Evolutionary conservation across 2,113 vertebrate species (phyloP).

Genomic region (Mustela lutreola): DNA sequence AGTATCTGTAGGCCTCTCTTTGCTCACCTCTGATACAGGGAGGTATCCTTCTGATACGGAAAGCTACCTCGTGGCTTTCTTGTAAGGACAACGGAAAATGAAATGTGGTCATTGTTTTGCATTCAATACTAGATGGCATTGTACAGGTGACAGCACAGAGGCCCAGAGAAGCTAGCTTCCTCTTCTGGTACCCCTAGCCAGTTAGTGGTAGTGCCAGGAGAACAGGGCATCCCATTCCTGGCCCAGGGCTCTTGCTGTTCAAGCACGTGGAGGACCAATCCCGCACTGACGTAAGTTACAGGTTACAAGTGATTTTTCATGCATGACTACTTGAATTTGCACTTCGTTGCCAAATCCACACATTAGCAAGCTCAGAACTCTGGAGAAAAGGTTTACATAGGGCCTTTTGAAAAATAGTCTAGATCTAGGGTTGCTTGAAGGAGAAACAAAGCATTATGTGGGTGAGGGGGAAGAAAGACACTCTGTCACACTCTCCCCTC

Average conservation of each 20-base stretch:
- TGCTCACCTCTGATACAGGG: not conserved
- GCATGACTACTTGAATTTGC: conserved; percentile 3
- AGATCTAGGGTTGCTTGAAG: not conserved
- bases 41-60: not conserved
- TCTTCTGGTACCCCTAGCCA: not conserved
- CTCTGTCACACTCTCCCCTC: not conserved
- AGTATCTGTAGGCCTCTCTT: not conserved
- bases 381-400: not conserved
- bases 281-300: not conserved
- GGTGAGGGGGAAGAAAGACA: not conserved
- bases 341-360: conserved; percentile 24
- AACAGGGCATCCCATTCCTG: not conserved
- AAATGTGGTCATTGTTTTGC: not conserved
- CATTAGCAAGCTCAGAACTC: not conserved
- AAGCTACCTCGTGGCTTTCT: not conserved
- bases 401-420: conserved; percentile 17
- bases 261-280: not conserved
- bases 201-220: not conserved
- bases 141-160: conserved; percentile 1
- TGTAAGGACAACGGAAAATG: not conserved
- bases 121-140: not conserved
- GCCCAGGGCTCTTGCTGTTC: not conserved
- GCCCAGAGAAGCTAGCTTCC: not conserved
- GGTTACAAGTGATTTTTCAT: conserved; percentile 16
- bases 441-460: not conserved